Percentiles rank a stretch among this genome's conserved stretches.
Conservation (phyloP, 2,888 invertebrate genomes). For the Auanema sp. region DNA sequence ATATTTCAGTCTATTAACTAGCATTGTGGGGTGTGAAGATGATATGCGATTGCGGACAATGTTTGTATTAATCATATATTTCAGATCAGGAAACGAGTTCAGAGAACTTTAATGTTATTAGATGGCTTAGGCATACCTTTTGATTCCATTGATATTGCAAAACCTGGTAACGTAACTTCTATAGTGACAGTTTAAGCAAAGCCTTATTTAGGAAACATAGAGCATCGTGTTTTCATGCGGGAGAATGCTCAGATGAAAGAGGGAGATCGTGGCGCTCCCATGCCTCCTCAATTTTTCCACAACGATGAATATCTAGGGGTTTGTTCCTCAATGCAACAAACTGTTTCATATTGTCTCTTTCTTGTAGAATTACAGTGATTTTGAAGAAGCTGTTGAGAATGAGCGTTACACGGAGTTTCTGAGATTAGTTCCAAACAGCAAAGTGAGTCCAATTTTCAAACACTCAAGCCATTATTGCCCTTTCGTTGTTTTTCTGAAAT, state of each 20-base stretch:
- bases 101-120: constrained; percentile 87
- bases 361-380: constrained; percentile 49
- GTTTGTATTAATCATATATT: constrained; percentile 1
- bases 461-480: too few relatives aligned
- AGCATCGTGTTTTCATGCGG: constrained; percentile 82
- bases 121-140: constrained; percentile 88
- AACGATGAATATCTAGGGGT: constrained; percentile 90
- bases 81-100: constrained; percentile 73
- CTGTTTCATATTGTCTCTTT: not conserved
- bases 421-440: constrained; percentile 40
- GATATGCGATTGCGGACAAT: too few relatives aligned
- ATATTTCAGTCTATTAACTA: too few relatives aligned
- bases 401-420: constrained; percentile 48
- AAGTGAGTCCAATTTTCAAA: constrained; percentile 25
- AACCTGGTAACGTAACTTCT: too few relatives aligned
- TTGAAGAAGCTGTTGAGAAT: constrained; percentile 50
- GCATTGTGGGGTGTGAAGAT: too few relatives aligned
- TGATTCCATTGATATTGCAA: constrained; percentile 88
- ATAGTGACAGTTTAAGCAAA: too few relatives aligned
- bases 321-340: constrained; percentile 52
- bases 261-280: constrained; percentile 56
- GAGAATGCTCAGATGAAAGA: constrained; percentile 70
- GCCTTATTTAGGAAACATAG: constrained; percentile 64
- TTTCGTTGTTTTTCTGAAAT: too few relatives aligned
- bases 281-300: constrained; percentile 92